These are phyloP conservation scores for Fringilla coelebs DNA, from an alignment of 2,797 vertebrate genomes.

Conservation along the genomic window DNA sequence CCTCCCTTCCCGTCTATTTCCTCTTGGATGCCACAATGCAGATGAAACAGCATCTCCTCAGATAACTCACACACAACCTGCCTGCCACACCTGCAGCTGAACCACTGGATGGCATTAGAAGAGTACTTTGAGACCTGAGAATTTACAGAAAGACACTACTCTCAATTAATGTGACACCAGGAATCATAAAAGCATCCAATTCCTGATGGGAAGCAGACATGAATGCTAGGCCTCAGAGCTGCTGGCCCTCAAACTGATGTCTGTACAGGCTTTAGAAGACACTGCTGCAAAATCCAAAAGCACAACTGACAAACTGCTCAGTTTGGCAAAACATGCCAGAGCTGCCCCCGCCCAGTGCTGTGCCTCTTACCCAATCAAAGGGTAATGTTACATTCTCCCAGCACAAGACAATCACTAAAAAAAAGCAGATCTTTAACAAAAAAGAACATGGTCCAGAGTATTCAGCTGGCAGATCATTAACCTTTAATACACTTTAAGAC, in stretches of 20 bases:
- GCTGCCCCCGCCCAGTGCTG: rapidly evolving
- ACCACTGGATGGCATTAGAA: neutral
- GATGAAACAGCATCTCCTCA: neutral
- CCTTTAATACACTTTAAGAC: conserved; percentile 14
- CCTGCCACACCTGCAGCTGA: neutral
- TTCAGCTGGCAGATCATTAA: neutral
- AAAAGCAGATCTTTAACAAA: neutral
- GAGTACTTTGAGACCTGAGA: neutral
- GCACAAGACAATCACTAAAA: neutral
- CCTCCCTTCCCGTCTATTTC: neutral
- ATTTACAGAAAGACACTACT: neutral
- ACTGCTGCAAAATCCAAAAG: neutral
- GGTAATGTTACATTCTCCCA: neutral
- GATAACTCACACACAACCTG: neutral
- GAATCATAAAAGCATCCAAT: neutral
- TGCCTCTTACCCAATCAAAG: neutral
- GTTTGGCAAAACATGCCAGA: neutral
- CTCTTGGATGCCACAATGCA: neutral
- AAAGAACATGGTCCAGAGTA: neutral
- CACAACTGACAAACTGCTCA: neutral
- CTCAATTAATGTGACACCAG: neutral
- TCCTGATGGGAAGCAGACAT: neutral
- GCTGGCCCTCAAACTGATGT: neutral
- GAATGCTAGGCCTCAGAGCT: rapidly evolving
- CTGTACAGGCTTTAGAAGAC: neutral